Evolutionary conservation across 1,140 invertebrate species (phyloP).

Genomic region (Drosophila ananassae): DNA sequence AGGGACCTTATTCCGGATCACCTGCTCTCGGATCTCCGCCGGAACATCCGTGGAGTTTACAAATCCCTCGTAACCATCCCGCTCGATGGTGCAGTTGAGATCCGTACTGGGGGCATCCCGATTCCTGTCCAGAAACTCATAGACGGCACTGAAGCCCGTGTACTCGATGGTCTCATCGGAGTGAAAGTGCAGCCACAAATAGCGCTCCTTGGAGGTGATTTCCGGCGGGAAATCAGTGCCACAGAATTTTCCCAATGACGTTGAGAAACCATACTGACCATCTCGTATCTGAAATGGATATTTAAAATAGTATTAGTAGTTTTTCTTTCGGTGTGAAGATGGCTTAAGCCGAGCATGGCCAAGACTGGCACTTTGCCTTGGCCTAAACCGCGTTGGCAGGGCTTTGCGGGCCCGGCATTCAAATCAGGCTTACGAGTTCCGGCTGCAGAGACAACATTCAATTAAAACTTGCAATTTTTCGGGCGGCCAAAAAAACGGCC

Average conservation of each 20-base stretch:
- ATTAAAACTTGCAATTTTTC: conserved; percentile 68
- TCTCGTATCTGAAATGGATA: conserved; percentile 86
- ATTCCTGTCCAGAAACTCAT: conserved; percentile 87
- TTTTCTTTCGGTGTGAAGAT: not conserved
- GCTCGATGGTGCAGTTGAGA: conserved; percentile 79
- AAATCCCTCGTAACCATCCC: conserved; percentile 71
- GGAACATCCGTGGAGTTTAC: conserved; percentile 78
- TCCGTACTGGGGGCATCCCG: conserved; percentile 82
- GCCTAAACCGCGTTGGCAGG: conserved; percentile 23
- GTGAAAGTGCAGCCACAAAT: conserved; percentile 93
- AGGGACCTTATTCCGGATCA: conserved; percentile 83
- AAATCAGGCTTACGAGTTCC: conserved; percentile 40
- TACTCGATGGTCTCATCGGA: conserved; percentile 94
- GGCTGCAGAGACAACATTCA: conserved; percentile 63
- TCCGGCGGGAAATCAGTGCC: conserved; percentile 91
- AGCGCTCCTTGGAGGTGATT: conserved; percentile 90
- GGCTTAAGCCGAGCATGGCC: not conserved
- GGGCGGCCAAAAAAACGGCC: conserved; percentile 16
- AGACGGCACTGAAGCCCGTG: conserved; percentile 92
- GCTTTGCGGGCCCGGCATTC: conserved; percentile 6
- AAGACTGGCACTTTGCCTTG: conserved; percentile 1
- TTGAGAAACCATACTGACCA: conserved; percentile 93
- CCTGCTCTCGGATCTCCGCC: conserved; percentile 67
- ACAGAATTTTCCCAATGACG: conserved; percentile 88
- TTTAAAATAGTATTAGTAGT: not conserved